Conservation (phyloP, 2,113 vertebrate species). For the Sterrhoptilus dennistouni region DNA sequence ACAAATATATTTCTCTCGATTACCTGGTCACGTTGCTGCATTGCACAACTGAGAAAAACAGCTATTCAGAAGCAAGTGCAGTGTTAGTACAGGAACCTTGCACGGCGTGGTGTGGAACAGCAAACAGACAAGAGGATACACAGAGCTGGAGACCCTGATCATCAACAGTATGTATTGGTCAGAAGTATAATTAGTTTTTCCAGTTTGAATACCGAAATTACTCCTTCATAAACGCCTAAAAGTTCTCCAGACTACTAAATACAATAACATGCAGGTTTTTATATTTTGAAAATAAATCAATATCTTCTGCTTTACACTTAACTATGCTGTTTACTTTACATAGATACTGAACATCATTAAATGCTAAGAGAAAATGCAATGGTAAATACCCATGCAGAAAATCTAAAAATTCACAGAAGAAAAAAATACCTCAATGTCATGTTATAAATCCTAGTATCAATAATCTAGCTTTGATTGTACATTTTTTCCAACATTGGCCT, state of each 20-base stretch:
- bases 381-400: neutral
- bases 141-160: neutral
- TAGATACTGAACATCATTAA: neutral
- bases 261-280: neutral
- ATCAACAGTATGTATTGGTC: neutral
- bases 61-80: neutral
- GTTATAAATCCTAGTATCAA: neutral
- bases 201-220: neutral
- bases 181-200: neutral
- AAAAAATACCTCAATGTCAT: neutral
- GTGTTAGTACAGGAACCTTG: neutral
- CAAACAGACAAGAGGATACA: neutral
- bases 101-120: neutral
- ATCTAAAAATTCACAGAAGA: neutral
- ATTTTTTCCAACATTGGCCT: slow-evolving; percentile 38
- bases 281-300: neutral
- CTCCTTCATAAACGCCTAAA: neutral
- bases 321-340: neutral
- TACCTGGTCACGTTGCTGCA: neutral
- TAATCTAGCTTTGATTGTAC: neutral
- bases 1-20: neutral
- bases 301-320: neutral
- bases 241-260: neutral
- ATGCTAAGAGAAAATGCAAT: neutral
- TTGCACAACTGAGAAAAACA: neutral